Percentiles rank a stretch among this genome's conserved stretches.
phyloP scores from a whole-genome alignment of 2,113 vertebrate genomes.

The Mola mola region DNA sequence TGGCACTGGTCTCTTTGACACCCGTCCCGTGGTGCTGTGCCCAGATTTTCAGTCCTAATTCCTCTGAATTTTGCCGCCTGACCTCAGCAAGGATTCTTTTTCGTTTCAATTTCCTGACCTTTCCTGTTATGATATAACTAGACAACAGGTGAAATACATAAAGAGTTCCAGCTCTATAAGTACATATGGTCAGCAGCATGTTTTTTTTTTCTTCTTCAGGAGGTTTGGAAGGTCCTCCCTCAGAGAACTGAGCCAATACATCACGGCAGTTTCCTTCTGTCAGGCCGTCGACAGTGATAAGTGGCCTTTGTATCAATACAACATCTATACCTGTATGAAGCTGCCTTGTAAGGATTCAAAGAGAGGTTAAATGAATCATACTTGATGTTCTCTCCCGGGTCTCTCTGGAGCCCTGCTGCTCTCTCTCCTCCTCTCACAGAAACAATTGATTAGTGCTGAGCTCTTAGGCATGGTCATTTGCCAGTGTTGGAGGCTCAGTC shows the following conservation, averaged over 20 bases:
- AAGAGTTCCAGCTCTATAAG: background rate
- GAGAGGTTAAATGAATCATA: constrained; percentile 42
- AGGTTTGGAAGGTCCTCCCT: background rate
- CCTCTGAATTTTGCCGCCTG: background rate
- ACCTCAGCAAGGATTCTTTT: background rate
- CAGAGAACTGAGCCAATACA: background rate
- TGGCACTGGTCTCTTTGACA: no score
- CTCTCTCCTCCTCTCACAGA: constrained; percentile 30
- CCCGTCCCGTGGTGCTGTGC: no score
- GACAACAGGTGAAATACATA: background rate
- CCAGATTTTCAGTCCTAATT: background rate
- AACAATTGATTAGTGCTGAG: constrained; percentile 54
- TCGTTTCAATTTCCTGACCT: constrained; percentile 1
- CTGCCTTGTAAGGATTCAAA: constrained; percentile 15
- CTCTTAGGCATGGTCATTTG: constrained; percentile 60
- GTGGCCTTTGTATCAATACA: constrained; percentile 29
- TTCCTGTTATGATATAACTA: background rate
- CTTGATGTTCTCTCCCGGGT: constrained; percentile 9
- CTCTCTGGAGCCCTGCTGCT: constrained; percentile 10
- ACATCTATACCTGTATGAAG: constrained; percentile 15
- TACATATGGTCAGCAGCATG: background rate
- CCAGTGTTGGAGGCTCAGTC: constrained; percentile 54
- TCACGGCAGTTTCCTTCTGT: background rate
- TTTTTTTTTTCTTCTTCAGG: background rate
- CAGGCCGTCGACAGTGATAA: constrained; percentile 17